phyloP scores from a whole-genome alignment of 2,797 vertebrate species.

The Lerista edwardsae region DNA sequence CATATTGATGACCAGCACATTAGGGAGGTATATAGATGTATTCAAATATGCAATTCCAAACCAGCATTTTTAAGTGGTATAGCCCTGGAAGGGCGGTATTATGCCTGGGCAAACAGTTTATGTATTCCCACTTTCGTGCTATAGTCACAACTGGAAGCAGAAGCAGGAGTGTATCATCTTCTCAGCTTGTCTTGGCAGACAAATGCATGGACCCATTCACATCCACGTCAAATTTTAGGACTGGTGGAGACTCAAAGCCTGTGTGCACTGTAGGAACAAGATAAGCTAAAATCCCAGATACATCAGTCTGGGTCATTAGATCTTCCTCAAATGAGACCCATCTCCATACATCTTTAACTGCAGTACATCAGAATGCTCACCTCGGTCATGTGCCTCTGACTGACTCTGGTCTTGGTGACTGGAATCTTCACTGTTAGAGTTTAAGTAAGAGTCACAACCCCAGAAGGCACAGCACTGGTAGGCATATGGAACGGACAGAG shows the following conservation, averaged over 20 bases:
- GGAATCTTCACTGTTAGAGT: slow-evolving; percentile 79
- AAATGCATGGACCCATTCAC: too few species aligned
- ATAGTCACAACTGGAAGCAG: background rate
- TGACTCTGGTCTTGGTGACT: slow-evolving; percentile 75
- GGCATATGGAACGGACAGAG: slow-evolving; percentile 94
- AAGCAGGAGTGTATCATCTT: background rate
- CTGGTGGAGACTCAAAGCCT: background rate
- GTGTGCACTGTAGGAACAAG: background rate
- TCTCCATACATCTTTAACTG: background rate
- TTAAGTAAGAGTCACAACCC: slow-evolving; percentile 84
- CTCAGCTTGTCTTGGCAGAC: background rate
- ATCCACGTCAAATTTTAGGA: background rate
- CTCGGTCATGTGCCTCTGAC: slow-evolving; percentile 68
- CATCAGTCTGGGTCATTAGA: background rate
- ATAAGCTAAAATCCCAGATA: background rate
- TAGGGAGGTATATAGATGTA: background rate
- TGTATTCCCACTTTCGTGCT: background rate
- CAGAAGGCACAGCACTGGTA: slow-evolving; percentile 98
- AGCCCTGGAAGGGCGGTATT: background rate
- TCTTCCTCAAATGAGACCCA: background rate
- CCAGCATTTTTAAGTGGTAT: background rate
- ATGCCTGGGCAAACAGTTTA: background rate
- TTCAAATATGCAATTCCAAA: background rate
- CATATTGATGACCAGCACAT: background rate
- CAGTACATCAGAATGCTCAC: slow-evolving; percentile 51